phyloP scores from a whole-genome alignment of 2,888 invertebrate species.

The Suillia variegata region DNA sequence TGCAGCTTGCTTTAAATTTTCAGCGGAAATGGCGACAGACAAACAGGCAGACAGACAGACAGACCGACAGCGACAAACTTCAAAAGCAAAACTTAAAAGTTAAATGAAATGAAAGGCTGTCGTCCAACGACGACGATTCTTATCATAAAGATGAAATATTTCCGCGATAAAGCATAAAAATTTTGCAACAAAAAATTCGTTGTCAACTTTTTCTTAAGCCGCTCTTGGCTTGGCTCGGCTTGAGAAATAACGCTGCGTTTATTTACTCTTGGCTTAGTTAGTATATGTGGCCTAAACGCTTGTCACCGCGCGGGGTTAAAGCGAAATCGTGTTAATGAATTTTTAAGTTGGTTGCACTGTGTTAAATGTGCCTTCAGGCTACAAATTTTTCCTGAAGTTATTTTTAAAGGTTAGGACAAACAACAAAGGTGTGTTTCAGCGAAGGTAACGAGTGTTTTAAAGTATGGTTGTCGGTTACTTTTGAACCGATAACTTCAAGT shows the following conservation, averaged over 20 bases:
- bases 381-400: too few species aligned
- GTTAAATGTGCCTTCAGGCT: too few species aligned
- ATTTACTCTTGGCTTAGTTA: neutral
- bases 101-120: too few species aligned
- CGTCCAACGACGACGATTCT: slow-evolving; percentile 40
- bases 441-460: neutral
- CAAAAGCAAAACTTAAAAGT: too few species aligned
- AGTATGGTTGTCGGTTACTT: neutral
- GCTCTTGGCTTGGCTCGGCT: neutral
- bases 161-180: slow-evolving; percentile 43
- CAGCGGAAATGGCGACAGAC: slow-evolving; percentile 54
- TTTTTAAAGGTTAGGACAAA: too few species aligned
- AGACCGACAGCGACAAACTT: slow-evolving; percentile 25
- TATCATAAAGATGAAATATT: slow-evolving; percentile 57
- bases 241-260: slow-evolving; percentile 4
- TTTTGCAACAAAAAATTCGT: slow-evolving; percentile 13
- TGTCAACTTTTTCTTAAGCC: neutral
- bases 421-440: neutral
- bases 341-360: slow-evolving; percentile 7
- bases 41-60: too few species aligned
- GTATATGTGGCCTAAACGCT: neutral
- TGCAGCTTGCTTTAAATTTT: too few species aligned
- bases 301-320: slow-evolving; percentile 1
- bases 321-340: slow-evolving; percentile 7
- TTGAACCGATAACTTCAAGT: too few species aligned